Evolutionary conservation across 2,797 vertebrate genomes (phyloP).

Genomic region (Mormyrops boulengeri): DNA sequence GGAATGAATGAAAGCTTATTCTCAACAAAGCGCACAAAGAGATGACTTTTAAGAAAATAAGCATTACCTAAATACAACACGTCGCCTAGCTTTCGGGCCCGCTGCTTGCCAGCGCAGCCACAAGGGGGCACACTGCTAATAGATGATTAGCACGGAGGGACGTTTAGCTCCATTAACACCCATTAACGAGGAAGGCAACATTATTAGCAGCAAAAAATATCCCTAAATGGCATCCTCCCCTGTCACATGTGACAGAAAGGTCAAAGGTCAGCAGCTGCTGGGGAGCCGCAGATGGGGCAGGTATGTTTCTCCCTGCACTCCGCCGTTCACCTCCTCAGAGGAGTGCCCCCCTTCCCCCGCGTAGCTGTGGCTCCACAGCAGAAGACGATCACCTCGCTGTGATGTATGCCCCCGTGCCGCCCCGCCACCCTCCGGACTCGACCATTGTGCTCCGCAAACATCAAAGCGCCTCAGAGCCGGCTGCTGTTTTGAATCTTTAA

Average conservation of each 20-base stretch:
- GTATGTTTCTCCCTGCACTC: slow-evolving; percentile 42
- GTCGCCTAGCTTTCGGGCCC: not conserved
- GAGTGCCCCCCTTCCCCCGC: slow-evolving; percentile 59
- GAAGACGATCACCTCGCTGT: slow-evolving; percentile 89
- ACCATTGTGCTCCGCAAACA: slow-evolving; percentile 76
- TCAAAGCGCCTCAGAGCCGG: slow-evolving; percentile 77
- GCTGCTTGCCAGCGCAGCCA: no score
- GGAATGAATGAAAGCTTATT: not conserved
- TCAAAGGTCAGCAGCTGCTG: slow-evolving; percentile 47
- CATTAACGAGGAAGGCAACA: not conserved
- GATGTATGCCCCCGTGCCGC: slow-evolving; percentile 59
- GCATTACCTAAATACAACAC: not conserved
- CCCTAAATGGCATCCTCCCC: not conserved
- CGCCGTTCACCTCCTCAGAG: slow-evolving; percentile 95
- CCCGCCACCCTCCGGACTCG: slow-evolving; percentile 72
- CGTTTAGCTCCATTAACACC: slow-evolving; percentile 12
- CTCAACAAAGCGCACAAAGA: not conserved
- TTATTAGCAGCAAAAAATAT: not conserved
- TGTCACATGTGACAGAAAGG: slow-evolving; percentile 46
- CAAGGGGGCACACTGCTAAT: not conserved
- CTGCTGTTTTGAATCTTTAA: slow-evolving; percentile 85
- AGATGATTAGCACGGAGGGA: not conserved
- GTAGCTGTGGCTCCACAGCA: slow-evolving; percentile 74
- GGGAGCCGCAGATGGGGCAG: slow-evolving; percentile 49
- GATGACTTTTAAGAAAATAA: not conserved